Conservation (phyloP, 2,797 vertebrate genomes). For the Falco columbarius region DNA sequence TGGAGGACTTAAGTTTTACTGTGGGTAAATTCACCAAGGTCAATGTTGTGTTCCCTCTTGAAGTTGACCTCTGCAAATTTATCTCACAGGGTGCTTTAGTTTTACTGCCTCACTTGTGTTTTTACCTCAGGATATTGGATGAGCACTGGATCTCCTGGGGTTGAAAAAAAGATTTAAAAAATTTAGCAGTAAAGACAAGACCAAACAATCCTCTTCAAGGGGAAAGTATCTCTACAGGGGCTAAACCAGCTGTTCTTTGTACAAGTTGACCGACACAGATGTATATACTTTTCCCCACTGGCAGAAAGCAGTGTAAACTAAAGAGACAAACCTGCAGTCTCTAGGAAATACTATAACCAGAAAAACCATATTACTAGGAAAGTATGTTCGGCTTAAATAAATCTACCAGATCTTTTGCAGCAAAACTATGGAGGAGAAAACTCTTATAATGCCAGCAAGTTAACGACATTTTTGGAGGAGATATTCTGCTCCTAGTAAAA, state of each 20-base stretch:
- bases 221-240: conserved; percentile 12
- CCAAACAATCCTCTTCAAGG: conserved; percentile 39
- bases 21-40: conserved; percentile 34
- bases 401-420: background rate
- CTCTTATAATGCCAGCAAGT: background rate
- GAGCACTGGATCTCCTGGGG: background rate
- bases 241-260: conserved; percentile 42
- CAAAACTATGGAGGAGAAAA: background rate
- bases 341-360: background rate
- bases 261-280: background rate
- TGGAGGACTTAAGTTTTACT: background rate
- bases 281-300: conserved; percentile 11
- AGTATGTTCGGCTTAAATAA: background rate
- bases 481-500: background rate
- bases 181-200: conserved; percentile 26
- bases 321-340: background rate
- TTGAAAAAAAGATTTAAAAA: background rate
- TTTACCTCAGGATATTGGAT: conserved; percentile 14
- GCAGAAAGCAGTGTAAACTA: conserved; percentile 22
- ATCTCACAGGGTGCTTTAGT: background rate
- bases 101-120: conserved; percentile 28
- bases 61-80: conserved; percentile 34
- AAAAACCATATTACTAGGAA: background rate
- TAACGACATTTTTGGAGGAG: background rate
- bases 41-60: background rate